A percentile compares a stretch with the other conserved stretches of the same genome.
Conservation (phyloP, 2,797 vertebrate species). For the Siniperca undulata region DNA sequence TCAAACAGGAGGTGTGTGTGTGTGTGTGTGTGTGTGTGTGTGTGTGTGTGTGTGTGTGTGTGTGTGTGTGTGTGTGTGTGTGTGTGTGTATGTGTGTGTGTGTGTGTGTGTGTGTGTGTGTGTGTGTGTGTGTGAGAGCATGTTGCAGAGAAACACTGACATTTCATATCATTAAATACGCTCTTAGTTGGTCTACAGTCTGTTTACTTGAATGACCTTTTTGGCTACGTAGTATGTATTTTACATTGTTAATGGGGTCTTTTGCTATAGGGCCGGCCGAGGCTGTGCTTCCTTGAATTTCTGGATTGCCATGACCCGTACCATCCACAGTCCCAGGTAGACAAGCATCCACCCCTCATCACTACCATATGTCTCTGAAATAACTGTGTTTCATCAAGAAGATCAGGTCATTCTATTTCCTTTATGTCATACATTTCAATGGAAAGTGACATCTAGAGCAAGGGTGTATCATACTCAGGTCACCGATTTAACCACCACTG, state of each 20-base stretch:
- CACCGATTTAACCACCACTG: slow-evolving; percentile 80
- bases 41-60: background rate
- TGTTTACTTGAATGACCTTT: background rate
- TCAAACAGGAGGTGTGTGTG: slow-evolving; percentile 69
- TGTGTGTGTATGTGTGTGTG: slow-evolving; percentile 60
- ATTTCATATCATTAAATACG: background rate
- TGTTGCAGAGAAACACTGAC: background rate
- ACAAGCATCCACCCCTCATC: slow-evolving; percentile 34
- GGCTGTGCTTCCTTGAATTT: slow-evolving; percentile 76
- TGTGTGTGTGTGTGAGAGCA: background rate
- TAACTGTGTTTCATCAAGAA: slow-evolving; percentile 77
- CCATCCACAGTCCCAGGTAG: slow-evolving; percentile 73
- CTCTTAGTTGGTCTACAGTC: background rate
- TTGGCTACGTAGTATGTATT: background rate
- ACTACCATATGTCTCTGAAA: slow-evolving; percentile 64
- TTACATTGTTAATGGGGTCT: slow-evolving; percentile 24
- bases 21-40: background rate
- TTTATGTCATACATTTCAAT: slow-evolving; percentile 80
- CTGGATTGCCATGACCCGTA: slow-evolving; percentile 68
- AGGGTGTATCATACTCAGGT: slow-evolving; percentile 79
- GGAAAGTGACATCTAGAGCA: slow-evolving; percentile 72
- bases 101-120: background rate
- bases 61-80: slow-evolving; percentile 56
- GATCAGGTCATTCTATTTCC: slow-evolving; percentile 83
- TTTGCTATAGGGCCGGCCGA: slow-evolving; percentile 64